A percentile compares a stretch with the other conserved stretches of the same genome.
Evolutionary conservation across 2,797 vertebrate species (phyloP).

Genomic region (Hafferia zeledoni): DNA sequence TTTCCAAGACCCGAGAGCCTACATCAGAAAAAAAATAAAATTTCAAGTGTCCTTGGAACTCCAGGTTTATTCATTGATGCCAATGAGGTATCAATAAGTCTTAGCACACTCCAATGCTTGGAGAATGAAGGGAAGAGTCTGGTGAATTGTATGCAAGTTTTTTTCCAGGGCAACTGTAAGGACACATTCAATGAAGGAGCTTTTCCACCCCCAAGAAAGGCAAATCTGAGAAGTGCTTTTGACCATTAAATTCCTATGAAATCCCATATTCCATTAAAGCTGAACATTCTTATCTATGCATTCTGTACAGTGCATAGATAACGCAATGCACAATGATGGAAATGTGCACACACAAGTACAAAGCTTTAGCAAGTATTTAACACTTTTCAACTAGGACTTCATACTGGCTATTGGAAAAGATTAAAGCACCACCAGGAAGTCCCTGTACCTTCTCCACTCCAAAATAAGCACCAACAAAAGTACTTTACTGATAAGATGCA

Average conservation of each 20-base stretch:
- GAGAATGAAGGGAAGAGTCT: not conserved
- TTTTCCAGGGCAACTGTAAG: not conserved
- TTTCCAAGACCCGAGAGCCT: not conserved
- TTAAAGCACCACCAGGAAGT: not conserved
- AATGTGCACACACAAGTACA: not conserved
- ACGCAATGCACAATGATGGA: not conserved
- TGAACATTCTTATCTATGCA: not conserved
- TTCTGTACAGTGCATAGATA: not conserved
- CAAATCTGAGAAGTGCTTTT: not conserved
- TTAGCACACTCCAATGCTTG: not conserved
- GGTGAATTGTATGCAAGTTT: not conserved
- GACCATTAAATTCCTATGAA: not conserved
- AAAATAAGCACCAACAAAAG: not conserved
- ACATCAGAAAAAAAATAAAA: not conserved
- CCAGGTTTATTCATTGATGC: not conserved
- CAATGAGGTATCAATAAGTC: accelerated
- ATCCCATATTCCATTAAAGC: not conserved
- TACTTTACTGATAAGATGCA: not conserved
- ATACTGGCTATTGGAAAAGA: not conserved
- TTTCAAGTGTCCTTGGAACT: not conserved
- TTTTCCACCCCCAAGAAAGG: not conserved
- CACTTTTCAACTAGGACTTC: not conserved
- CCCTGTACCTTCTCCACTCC: not conserved
- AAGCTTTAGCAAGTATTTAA: not conserved
- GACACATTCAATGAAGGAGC: not conserved